Percentiles rank a stretch among this genome's conserved stretches.
Conservation (phyloP, 2,888 invertebrate species). For the Plebejus argus region DNA sequence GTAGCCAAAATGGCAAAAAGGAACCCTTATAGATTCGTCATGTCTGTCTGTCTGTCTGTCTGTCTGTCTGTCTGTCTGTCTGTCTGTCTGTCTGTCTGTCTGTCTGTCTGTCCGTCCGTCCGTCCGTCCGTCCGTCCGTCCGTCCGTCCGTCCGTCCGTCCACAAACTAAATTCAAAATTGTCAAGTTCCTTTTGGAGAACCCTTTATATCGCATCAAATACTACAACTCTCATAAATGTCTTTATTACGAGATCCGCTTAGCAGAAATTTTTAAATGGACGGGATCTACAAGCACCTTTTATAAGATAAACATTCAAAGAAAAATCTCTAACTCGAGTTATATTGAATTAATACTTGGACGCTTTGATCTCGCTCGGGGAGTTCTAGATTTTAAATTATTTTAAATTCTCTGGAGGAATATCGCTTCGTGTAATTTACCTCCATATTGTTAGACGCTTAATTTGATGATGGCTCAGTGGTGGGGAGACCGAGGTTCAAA, state of each 20-base stretch:
- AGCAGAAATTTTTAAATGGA: background rate
- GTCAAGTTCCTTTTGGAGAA: no score
- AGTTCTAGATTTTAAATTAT: background rate
- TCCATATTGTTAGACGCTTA: background rate
- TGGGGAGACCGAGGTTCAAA: no score
- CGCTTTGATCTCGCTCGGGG: background rate
- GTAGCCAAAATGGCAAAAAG: no score
- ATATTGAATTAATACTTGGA: background rate
- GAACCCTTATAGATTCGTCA: no score
- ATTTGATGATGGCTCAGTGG: background rate
- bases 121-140: no score
- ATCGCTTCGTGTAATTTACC: background rate
- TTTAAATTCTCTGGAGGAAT: background rate
- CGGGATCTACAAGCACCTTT: background rate
- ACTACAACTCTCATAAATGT: background rate
- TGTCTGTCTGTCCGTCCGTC: no score
- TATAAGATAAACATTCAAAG: conserved; percentile 6
- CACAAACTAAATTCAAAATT: no score
- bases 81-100: no score
- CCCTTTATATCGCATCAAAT: background rate
- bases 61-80: no score
- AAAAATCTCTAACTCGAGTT: conserved; percentile 3
- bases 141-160: no score
- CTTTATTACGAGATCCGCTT: background rate
- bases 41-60: no score